phyloP scores from a whole-genome alignment of 2,797 vertebrate species.

The Alcedo atthis region DNA sequence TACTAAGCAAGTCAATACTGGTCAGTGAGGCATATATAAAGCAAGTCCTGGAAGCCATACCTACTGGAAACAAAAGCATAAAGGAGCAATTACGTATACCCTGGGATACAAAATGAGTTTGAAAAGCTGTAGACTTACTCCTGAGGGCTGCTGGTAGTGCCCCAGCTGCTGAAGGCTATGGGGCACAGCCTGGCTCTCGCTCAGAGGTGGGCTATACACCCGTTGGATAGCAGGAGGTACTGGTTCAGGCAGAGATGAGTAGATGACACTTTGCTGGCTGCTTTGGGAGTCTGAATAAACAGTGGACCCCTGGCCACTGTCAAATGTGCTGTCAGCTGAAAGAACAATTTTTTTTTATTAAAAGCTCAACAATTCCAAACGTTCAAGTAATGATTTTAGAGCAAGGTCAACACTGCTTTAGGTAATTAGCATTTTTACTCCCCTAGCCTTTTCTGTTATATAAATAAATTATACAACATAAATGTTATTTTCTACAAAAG shows the following conservation, averaged over 20 bases:
- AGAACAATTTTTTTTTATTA: neutral
- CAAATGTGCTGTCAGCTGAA: conserved; percentile 91
- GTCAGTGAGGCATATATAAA: fast-evolving
- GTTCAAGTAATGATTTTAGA: neutral
- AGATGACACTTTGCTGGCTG: conserved; percentile 93
- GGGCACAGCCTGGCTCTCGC: conserved; percentile 72
- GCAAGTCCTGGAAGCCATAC: neutral
- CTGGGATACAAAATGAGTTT: fast-evolving
- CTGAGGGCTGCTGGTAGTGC: conserved; percentile 78
- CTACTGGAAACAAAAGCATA: neutral
- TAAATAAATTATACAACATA: conserved; percentile 40
- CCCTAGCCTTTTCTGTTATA: neutral
- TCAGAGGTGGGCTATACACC: conserved; percentile 86
- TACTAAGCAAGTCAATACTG: neutral
- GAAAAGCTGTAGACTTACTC: conserved; percentile 67
- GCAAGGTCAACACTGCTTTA: neutral
- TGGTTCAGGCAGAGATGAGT: conserved; percentile 88
- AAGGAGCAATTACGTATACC: fast-evolving
- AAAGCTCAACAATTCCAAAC: neutral
- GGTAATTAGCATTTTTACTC: neutral
- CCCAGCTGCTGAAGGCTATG: conserved; percentile 75
- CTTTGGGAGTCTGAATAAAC: conserved; percentile 95
- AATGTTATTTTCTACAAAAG: neutral
- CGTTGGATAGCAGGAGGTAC: conserved; percentile 84
- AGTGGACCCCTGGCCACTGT: conserved; percentile 94